Percentiles rank a stretch among this genome's conserved stretches.
These are phyloP conservation scores for Syngnathus scovelli DNA, from an alignment of 2,113 vertebrate species.

Conservation along the genomic window DNA sequence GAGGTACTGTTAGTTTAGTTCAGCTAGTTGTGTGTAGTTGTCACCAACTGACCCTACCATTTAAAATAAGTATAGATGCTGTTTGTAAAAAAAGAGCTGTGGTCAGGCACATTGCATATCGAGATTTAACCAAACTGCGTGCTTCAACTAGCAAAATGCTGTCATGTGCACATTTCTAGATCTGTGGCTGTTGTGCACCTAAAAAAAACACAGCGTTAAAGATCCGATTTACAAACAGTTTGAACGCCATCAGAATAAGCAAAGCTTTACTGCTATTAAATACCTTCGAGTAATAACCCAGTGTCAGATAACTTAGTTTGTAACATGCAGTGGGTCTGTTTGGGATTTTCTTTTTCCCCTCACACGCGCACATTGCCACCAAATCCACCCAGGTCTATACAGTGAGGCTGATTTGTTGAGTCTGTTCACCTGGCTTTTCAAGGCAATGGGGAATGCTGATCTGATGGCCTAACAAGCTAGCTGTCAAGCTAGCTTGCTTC, in stretches of 20 bases:
- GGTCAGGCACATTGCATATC: neutral
- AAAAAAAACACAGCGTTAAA: neutral
- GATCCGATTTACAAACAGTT: neutral
- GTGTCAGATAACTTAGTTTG: no score
- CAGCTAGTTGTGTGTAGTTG: neutral
- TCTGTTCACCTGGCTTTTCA: neutral
- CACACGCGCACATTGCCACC: neutral
- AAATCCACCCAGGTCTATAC: neutral
- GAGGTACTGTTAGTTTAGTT: neutral
- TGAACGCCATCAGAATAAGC: neutral
- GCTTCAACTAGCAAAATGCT: no score
- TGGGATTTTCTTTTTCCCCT: neutral
- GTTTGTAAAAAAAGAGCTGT: neutral
- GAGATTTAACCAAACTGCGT: no score
- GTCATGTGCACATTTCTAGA: no score
- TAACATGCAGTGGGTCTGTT: neutral
- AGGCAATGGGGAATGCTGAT: neutral
- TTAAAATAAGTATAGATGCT: neutral
- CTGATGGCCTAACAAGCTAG: constrained; percentile 1
- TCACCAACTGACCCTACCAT: neutral
- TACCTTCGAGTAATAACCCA: neutral
- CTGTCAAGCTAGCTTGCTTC: neutral
- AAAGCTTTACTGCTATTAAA: neutral
- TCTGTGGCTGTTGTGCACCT: neutral
- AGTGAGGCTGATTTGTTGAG: neutral